phyloP scores from a whole-genome alignment of 2,797 vertebrate genomes.

The Xerus rutilus region DNA sequence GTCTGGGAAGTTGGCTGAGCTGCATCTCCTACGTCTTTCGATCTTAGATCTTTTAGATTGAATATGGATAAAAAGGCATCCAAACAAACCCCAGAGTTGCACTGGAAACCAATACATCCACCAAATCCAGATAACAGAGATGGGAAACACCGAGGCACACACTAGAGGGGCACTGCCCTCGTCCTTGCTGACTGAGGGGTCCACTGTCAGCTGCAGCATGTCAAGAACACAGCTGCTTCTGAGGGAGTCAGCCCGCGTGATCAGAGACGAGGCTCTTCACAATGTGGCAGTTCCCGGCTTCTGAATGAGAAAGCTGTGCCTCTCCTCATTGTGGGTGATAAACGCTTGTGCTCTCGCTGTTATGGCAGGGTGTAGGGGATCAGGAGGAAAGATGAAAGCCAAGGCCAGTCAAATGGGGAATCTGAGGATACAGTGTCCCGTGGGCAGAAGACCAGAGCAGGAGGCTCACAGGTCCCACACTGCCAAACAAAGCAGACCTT shows the following conservation, averaged over 20 bases:
- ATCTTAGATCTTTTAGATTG: neutral
- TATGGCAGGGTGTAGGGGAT: neutral
- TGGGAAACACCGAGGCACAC: neutral
- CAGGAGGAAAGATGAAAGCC: neutral
- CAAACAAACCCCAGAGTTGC: neutral
- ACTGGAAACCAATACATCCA: neutral
- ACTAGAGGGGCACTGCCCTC: fast-evolving
- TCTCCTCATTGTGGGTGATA: neutral
- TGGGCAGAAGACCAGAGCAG: neutral
- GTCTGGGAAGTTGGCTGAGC: neutral
- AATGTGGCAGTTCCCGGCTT: neutral
- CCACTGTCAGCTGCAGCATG: neutral
- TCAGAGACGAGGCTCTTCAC: neutral
- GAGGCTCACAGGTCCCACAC: neutral
- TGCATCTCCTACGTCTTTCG: neutral
- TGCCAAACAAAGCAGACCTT: too few species aligned
- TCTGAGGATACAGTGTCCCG: neutral
- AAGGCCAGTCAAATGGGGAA: neutral
- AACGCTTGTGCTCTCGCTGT: fast-evolving
- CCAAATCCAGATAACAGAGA: neutral
- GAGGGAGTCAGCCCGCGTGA: neutral
- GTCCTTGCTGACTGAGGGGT: neutral
- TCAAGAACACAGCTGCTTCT: neutral
- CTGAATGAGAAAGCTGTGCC: neutral
- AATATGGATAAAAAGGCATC: neutral